phyloP scores from a whole-genome alignment of 2,888 invertebrate species.

The Odontomyia ornata region DNA sequence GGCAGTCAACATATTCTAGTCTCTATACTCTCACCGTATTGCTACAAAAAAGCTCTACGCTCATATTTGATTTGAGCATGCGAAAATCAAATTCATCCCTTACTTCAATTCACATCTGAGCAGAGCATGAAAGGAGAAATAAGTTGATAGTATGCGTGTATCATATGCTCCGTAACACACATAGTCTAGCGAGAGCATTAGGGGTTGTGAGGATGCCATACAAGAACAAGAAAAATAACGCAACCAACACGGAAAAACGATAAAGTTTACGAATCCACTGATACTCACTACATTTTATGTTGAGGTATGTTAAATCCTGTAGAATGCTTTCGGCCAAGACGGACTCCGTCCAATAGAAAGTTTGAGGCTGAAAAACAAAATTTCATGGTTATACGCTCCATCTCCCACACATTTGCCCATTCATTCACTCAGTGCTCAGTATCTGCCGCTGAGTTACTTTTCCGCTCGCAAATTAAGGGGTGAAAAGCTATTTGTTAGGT shows the following conservation, averaged over 20 bases:
- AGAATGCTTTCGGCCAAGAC: background rate
- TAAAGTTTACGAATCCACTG: background rate
- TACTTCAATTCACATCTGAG: background rate
- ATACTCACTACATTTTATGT: slow-evolving; percentile 25
- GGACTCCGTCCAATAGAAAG: background rate
- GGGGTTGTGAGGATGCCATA: slow-evolving; percentile 9
- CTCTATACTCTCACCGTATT: background rate
- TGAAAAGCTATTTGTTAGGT: background rate
- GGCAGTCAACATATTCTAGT: background rate
- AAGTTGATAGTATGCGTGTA: background rate
- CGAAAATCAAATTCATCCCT: slow-evolving; percentile 5
- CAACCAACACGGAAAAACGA: background rate
- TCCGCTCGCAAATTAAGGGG: background rate
- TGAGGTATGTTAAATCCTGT: slow-evolving; percentile 11
- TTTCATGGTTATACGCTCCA: too few relatives aligned
- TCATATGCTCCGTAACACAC: slow-evolving; percentile 6
- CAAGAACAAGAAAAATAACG: background rate
- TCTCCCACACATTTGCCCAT: background rate
- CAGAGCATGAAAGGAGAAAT: slow-evolving; percentile 16
- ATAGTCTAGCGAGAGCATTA: background rate
- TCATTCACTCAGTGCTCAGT: background rate
- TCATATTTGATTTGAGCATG: slow-evolving; percentile 14
- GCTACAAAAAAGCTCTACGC: background rate
- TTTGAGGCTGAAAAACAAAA: too few relatives aligned
- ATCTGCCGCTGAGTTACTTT: too few relatives aligned